Conservation (phyloP, 2,113 vertebrate genomes). For the Nesoenas mayeri region DNA sequence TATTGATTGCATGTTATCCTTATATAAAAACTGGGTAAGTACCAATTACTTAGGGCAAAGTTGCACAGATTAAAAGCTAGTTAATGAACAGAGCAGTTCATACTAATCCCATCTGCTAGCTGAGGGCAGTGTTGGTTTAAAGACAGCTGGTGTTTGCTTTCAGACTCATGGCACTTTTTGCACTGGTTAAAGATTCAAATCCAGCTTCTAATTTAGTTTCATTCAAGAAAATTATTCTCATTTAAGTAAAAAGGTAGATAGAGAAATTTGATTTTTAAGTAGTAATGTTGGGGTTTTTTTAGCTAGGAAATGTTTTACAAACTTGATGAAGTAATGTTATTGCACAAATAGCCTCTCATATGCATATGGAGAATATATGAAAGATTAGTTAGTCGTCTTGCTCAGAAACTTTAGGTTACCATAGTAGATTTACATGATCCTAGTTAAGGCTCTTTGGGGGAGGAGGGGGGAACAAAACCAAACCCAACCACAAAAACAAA, state of each 20-base stretch:
- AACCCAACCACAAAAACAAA: too few species aligned
- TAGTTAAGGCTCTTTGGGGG: too few species aligned
- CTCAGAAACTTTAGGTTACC: too few species aligned
- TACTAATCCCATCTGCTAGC: background rate
- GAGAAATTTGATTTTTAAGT: background rate
- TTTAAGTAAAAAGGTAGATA: background rate
- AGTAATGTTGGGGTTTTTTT: too few species aligned
- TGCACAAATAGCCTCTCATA: too few species aligned
- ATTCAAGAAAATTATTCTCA: background rate
- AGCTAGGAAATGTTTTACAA: too few species aligned
- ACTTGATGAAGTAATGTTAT: too few species aligned
- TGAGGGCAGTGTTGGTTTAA: background rate
- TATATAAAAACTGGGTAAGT: background rate
- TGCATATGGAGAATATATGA: too few species aligned
- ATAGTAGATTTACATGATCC: too few species aligned
- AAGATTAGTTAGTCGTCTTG: too few species aligned
- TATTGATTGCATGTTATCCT: background rate
- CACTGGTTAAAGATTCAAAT: background rate
- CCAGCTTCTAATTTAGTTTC: background rate
- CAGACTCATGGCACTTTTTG: background rate
- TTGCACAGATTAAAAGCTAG: background rate
- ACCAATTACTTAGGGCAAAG: background rate
- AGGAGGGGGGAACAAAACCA: too few species aligned
- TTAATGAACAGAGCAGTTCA: background rate
- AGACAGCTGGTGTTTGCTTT: background rate